phyloP scores from a whole-genome alignment of 2,113 vertebrate species.

The Corydoras maculifer region DNA sequence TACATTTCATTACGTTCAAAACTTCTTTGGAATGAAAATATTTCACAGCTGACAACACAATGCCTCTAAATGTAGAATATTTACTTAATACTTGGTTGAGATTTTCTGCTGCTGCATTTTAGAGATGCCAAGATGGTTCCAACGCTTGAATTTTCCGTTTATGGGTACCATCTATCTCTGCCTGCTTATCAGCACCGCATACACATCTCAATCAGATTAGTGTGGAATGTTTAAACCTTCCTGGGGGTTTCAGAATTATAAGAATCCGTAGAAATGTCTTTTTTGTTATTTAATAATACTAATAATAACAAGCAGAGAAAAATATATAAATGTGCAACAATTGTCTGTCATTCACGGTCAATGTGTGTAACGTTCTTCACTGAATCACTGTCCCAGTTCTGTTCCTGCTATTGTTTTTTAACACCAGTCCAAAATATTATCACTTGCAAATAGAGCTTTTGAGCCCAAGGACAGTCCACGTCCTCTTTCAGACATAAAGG shows the following conservation, averaged over 20 bases:
- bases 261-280: conserved; percentile 8
- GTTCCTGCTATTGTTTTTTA: conserved; percentile 24
- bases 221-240: too few relatives aligned
- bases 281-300: conserved; percentile 7
- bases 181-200: too few relatives aligned
- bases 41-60: too few relatives aligned
- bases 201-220: too few relatives aligned
- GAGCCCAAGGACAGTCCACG: conserved; percentile 42
- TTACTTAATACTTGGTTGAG: too few relatives aligned
- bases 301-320: conserved; percentile 5
- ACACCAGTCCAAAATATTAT: conserved; percentile 29
- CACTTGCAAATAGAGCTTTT: conserved; percentile 16
- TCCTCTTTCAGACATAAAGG: conserved; percentile 70
- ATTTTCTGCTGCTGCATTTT: too few relatives aligned
- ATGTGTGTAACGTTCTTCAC: conserved; percentile 50
- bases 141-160: too few relatives aligned
- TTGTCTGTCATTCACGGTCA: conserved; percentile 42
- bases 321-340: conserved; percentile 54
- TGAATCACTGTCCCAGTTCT: conserved; percentile 16
- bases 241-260: neutral
- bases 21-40: too few relatives aligned
- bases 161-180: neutral
- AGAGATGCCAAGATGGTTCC: too few relatives aligned
- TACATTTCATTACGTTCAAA: too few relatives aligned
- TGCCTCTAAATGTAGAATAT: too few relatives aligned